Base-by-base conservation (phyloP, 2,113 vertebrate species). In the Progne subis region DNA sequence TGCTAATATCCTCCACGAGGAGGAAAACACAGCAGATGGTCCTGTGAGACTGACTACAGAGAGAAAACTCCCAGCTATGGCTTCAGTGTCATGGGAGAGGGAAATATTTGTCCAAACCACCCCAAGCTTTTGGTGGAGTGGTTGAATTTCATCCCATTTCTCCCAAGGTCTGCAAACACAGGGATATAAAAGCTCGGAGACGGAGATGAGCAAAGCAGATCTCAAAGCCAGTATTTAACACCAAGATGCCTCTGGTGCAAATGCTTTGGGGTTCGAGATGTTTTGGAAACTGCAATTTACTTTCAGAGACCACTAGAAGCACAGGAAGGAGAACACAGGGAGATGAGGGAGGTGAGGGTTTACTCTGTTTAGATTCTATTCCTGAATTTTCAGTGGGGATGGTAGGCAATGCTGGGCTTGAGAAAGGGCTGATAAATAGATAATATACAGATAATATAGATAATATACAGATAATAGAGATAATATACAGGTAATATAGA, bases 171-270 rank as follows among this genome's bases (percentile, higher is more conserved):
- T 67, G 64, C 83, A 82, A 87, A 90, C 12, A 15, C 52, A 28
- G 46, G 16, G 68, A 89, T 67, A 72, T 55, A 77, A 95, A 95
- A 96, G 60, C 15, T 1, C 32, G 24, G n/a, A 56, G 71, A 72
- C 29, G 13, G 3, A 75, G 83, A 47, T 34, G 69, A 96, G 82
- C 6, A 24, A 79, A 96, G 70, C 37, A 52, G 53, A 52, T 95
- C 92, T 79, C 80, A 70, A 86, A 95, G 78, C 44, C 39, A 24
- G 34, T 21, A 28, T 77, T 95, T 64, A 91, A 93, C 82, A 90
- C 79, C 50, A 28, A 67, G 56, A 53, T 80, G 41, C 43, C 39
- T 94, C 78, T 56, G 55, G 65, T 60, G 72, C 32, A 81, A 82
- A 23, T n/a, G 26, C 64, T 96, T 88, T 63, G 74, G 77, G 72